Evolutionary conservation across 2,797 vertebrate genomes (phyloP).

Genomic region (Neopelma chrysocephalum): DNA sequence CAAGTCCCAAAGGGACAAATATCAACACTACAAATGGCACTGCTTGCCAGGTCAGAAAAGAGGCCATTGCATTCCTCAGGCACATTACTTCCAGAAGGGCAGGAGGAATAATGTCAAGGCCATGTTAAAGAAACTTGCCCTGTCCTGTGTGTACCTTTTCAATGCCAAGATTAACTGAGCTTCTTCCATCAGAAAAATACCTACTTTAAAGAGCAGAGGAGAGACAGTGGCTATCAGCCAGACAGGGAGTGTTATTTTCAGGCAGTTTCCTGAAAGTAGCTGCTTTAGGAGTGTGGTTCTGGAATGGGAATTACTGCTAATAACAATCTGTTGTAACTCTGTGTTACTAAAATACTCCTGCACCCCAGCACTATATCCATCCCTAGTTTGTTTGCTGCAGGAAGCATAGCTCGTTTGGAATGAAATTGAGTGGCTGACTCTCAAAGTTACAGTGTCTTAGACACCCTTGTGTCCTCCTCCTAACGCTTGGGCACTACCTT

Average conservation of each 20-base stretch:
- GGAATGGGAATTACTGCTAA: background rate
- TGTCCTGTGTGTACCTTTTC: background rate
- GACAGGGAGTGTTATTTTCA: background rate
- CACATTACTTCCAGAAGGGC: background rate
- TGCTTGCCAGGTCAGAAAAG: constrained; percentile 33
- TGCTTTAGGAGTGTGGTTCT: background rate
- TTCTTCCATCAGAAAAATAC: background rate
- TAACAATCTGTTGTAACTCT: background rate
- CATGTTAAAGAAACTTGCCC: background rate
- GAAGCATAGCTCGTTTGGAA: background rate
- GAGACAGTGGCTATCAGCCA: background rate
- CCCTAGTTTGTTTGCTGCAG: background rate
- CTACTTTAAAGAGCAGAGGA: background rate
- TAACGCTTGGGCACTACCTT: background rate
- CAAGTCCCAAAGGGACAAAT: constrained; percentile 33
- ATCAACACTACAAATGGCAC: constrained; percentile 26
- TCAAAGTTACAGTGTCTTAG: background rate
- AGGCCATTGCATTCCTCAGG: constrained; percentile 18
- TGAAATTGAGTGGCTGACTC: background rate
- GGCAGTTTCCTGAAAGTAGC: background rate
- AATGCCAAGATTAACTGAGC: background rate
- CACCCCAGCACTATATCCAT: background rate
- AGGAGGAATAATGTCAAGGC: background rate
- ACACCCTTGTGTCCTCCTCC: background rate
- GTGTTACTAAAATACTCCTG: background rate